Evolutionary conservation across 2,888 invertebrate species (phyloP), one percentile per base, ranked within the genome.

Genomic region (Amiota mariae): DNA sequence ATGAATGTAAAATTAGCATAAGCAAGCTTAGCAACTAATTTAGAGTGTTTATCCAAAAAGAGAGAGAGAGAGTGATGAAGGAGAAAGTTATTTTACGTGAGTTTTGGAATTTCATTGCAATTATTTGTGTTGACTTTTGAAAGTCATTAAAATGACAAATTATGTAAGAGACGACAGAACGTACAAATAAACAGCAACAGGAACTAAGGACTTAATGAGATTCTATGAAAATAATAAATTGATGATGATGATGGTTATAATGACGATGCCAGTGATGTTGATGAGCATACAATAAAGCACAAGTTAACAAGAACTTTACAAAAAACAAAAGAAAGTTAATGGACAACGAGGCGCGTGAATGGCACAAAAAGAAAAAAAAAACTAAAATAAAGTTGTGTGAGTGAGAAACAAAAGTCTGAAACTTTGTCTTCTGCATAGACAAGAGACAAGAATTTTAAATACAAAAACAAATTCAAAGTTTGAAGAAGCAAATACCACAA

Each of bases 301-400:
- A 85, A 83, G 85, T 83, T 83, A 83, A 84, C 85, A 83, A 84
- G 84, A 83, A 84, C 83, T 85, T 82, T 85, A 83, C 85, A 85
- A 83, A 85, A 83, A 83, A 83, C 51, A 72, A 70, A 20, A 10
- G 18, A 24, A 51, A 67, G 61, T 24, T 56, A 74, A 61, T 71
- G 76, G 76, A 73, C 76, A 79, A 72, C 49, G 68, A 36, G 46
- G 61, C 51, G 57, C 13, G 36, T 36, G 36, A 67, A 57, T 54
- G 73, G 12, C 54, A 56, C 24, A 18, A 67, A 64, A n/a, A 6
- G 46, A 15, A 36, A 36, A 36, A 3, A 24, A 3, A 24, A 24
- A 2, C 1, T 2, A 24, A 24, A 24, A 3, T 24, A 24, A 24
- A 2, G 3, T 24, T 24, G 3, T 2, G 3, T 24, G 24, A 24